Conservation (phyloP, 2,888 invertebrate species). For the Electrophaes corylata region DNA sequence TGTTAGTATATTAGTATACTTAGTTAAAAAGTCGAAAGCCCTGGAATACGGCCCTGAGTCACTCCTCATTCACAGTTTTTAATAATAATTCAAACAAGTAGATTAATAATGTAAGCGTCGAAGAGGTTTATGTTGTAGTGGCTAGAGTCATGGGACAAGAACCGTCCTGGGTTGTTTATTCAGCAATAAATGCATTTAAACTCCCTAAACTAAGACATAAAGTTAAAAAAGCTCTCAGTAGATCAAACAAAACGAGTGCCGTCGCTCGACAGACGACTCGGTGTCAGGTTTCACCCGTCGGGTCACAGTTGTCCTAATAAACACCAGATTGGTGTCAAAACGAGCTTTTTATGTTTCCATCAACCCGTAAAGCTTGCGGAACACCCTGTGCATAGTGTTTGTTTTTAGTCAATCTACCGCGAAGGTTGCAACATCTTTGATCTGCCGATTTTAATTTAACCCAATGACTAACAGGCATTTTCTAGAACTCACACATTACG, state of each 20-base stretch:
- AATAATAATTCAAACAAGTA: background rate
- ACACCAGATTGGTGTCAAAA: conserved; percentile 83
- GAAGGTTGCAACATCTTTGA: conserved; percentile 55
- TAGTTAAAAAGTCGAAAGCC: no score
- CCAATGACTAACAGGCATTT: conserved; percentile 29
- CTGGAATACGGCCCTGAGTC: no score
- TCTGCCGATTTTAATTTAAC: conserved; percentile 45
- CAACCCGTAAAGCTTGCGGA: conserved; percentile 70
- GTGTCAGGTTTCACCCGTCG: conserved; percentile 72
- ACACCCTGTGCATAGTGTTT: conserved; percentile 61
- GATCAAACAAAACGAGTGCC: conserved; percentile 81
- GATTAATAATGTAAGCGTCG: conserved; percentile 39
- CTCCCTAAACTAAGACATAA: conserved; percentile 80
- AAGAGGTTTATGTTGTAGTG: conserved; percentile 46
- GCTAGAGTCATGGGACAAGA: conserved; percentile 42
- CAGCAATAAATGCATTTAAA: conserved; percentile 79
- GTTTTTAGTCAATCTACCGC: conserved; percentile 75
- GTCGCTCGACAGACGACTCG: conserved; percentile 73
- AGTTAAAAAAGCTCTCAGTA: conserved; percentile 84
- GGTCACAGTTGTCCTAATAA: conserved; percentile 82
- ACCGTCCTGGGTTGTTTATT: conserved; percentile 75
- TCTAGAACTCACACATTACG: conserved; percentile 13
- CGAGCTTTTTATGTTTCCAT: conserved; percentile 79
- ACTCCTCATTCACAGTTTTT: no score
- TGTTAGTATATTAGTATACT: no score